Evolutionary conservation across 2,888 invertebrate species (phyloP), one percentile per base, ranked within the genome.

Genomic region (Ormyrus labotus): DNA sequence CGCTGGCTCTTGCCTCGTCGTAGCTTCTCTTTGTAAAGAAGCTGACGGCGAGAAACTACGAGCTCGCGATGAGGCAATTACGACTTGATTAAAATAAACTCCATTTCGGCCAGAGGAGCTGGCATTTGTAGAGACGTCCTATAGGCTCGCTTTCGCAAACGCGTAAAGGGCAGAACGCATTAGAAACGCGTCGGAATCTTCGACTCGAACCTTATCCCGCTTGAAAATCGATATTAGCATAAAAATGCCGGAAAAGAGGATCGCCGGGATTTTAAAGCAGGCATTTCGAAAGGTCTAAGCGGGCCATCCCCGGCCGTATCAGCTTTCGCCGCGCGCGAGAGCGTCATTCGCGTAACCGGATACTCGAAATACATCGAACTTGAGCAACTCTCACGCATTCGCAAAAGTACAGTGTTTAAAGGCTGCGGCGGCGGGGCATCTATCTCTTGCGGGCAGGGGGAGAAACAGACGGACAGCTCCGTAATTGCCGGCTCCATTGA

Each of bases 241-340:
- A 78, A 71, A 65, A 71, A 78, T 60, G 58, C 11, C 11, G 47
- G 34, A 45, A 34, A 58, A 58, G 74, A 19, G 13, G 63, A 19
- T 19, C 19, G 19, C 19, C 19, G 19, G 19, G 19, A 19, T 71
- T 65, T 65, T 65, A 72, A 78, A 72, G 57, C 48, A 63, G 51
- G 53, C 60, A 72, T 78, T 78, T 78, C 78, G 78, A 71, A 78
- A 78, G 78, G 71, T 60, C 65, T 61, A 50, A 50, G 63, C n/a
- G 60, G 60, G 58, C 70, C 76, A 76, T 76, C 61, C 50, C 13
- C 51, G 55, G 13, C 19, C 19, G 11, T 3, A 19, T 58, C 60
- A 65, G 64, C 70, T 71, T 71, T 71, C 77, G 70, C 77, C 19
- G 19, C 19, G 19, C 19, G 63, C 57, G 0, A 19, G 19, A 19